Conservation (phyloP, 2,888 invertebrate genomes). For the Spisula subtruncata region DNA sequence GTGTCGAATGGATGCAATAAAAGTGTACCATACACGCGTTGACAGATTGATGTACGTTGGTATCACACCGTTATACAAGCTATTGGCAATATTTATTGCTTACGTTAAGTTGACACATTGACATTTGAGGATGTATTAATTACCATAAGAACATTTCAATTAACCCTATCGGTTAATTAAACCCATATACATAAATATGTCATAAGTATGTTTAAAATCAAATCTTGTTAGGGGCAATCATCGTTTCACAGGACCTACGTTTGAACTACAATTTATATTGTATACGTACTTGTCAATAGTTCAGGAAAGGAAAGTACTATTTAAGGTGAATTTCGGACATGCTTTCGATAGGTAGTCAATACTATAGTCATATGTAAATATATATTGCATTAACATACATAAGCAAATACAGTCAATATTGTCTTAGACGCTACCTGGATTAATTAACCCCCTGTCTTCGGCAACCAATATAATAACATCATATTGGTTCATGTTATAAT, state of each 20-base stretch:
- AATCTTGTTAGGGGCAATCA: slow-evolving; percentile 3
- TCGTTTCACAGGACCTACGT: not conserved
- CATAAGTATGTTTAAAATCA: not conserved
- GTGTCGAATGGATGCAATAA: not conserved
- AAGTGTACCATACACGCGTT: not conserved
- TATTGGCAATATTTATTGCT: slow-evolving; percentile 6
- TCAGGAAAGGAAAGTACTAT: no score
- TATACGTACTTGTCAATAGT: no score
- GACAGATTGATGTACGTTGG: not conserved
- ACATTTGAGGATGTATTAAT: slow-evolving; percentile 64
- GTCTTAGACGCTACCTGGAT: no score
- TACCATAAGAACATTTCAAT: slow-evolving; percentile 43
- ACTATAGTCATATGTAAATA: no score
- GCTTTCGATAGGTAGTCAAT: no score
- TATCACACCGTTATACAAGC: not conserved
- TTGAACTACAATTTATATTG: not conserved
- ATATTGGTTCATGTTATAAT: no score
- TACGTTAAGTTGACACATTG: slow-evolving; percentile 60
- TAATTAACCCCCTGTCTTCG: no score
- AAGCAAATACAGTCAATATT: no score
- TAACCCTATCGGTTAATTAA: slow-evolving; percentile 37
- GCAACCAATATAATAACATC: no score
- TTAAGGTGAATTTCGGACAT: no score
- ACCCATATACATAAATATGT: slow-evolving; percentile 46
- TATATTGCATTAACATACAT: no score